Evolutionary conservation across 2,797 vertebrate genomes (phyloP).

Genomic region (Chelmon rostratus): DNA sequence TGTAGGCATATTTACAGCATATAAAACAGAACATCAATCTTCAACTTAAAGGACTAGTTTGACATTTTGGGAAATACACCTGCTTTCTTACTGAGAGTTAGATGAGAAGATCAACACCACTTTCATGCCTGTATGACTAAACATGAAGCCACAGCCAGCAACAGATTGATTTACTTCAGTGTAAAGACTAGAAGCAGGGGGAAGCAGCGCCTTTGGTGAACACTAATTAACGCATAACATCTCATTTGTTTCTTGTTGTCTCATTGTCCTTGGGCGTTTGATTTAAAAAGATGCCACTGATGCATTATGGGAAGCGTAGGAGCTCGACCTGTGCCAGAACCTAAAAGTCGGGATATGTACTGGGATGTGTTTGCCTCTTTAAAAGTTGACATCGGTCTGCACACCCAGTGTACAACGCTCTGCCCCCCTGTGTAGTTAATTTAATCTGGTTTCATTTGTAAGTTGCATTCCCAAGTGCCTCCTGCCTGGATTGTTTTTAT

Average conservation of each 20-base stretch:
- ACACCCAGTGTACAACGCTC: background rate
- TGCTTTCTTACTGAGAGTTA: background rate
- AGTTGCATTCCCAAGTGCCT: slow-evolving; percentile 36
- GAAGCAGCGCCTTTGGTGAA: background rate
- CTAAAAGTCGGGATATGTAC: background rate
- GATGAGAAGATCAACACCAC: background rate
- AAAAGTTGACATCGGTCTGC: background rate
- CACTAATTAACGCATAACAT: background rate
- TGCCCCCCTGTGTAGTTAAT: slow-evolving; percentile 15
- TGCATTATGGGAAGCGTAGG: background rate
- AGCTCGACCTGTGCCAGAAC: background rate
- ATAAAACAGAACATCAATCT: background rate
- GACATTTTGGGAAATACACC: background rate
- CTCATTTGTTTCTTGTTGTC: background rate
- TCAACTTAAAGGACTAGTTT: background rate
- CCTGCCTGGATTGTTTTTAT: slow-evolving; percentile 56
- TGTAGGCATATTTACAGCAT: background rate
- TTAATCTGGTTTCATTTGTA: slow-evolving; percentile 53
- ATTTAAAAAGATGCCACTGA: background rate
- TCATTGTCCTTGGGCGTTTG: background rate
- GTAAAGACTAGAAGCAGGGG: background rate
- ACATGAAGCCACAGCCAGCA: background rate
- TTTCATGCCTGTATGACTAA: background rate
- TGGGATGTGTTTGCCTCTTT: background rate
- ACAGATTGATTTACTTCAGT: background rate